These are phyloP conservation scores for Pimpla rufipes DNA, from an alignment of 2,888 invertebrate genomes.

Conservation along the genomic window DNA sequence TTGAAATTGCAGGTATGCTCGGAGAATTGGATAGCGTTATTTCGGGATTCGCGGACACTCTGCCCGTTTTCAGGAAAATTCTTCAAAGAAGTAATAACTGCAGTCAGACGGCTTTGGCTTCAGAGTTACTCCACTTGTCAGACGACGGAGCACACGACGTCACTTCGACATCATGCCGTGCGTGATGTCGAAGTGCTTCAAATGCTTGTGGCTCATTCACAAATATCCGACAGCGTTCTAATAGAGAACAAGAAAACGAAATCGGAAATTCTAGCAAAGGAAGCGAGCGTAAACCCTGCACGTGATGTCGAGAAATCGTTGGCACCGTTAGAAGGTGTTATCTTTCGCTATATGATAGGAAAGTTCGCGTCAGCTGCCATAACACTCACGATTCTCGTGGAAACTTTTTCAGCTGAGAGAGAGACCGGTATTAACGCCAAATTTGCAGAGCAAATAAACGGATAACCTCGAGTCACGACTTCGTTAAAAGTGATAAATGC, in stretches of 20 bases:
- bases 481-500: slow-evolving; percentile 26
- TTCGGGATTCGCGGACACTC: slow-evolving; percentile 23
- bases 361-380: slow-evolving; percentile 19
- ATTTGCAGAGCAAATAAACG: slow-evolving; percentile 25
- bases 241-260: slow-evolving; percentile 5
- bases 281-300: not conserved
- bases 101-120: slow-evolving; percentile 7
- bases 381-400: not conserved
- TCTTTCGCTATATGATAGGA: slow-evolving; percentile 11
- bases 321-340: slow-evolving; percentile 23
- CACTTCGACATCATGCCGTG: no score
- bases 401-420: slow-evolving; percentile 29
- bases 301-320: not conserved
- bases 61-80: slow-evolving; percentile 12
- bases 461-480: slow-evolving; percentile 29
- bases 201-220: slow-evolving; percentile 7
- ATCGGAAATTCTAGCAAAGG: not conserved
- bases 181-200: slow-evolving; percentile 17
- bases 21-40: not conserved
- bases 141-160: slow-evolving; percentile 13
- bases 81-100: not conserved
- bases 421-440: slow-evolving; percentile 19
- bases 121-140: not conserved
- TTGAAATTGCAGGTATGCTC: not conserved
- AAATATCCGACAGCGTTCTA: slow-evolving; percentile 19